Evolutionary conservation across 2,797 vertebrate species (phyloP), one percentile per base, ranked within the genome.

Genomic region (Danio aesculapii): DNA sequence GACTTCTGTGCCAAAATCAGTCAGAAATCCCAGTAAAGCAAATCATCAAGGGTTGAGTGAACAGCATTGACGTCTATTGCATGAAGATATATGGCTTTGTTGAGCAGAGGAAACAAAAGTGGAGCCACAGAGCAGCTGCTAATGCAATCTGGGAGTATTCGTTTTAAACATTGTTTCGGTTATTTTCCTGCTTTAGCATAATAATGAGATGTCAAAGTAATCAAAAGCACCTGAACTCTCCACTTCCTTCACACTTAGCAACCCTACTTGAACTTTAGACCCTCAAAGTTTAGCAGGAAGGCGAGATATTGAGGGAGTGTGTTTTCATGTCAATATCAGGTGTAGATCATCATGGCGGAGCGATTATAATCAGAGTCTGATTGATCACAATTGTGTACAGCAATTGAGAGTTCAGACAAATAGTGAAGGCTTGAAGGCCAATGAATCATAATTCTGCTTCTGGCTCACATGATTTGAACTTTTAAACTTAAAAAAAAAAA

Each of bases 221-320:
- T 93, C 87, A 53, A 88, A 92, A 90, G 86, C 92, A 92, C 85
- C 87, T 91, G 91, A 91, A 84, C 55, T 78, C 68, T 61, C 66
- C 39, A 66, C 77, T 81, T 79, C 79, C 77, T 85, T 89, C 86
- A 78, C 86, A 86, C 84, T 85, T 89, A 68, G 84, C 78, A 84
- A 77, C 50, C 75, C 49, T 62, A 84, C 74, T 75, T 84, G 87
- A 91, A 86, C 74, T 62, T 57, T 77, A 73, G 67, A 84, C 82
- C 77, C 59, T 2, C 69, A 81, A 82, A 85, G 84, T 86, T 80
- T 87, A 86, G 13, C 41, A 41, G 44, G 21, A 53, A 53, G 39
- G 53, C 19, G 66, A 79, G 73, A 64, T 17, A 39, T 16, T 12
- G 7, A 59, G 52, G 14, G 16, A 30, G 30, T 30, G 30, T 30